Conservation (phyloP, 2,797 vertebrate species). For the Sebastes cheni region DNA sequence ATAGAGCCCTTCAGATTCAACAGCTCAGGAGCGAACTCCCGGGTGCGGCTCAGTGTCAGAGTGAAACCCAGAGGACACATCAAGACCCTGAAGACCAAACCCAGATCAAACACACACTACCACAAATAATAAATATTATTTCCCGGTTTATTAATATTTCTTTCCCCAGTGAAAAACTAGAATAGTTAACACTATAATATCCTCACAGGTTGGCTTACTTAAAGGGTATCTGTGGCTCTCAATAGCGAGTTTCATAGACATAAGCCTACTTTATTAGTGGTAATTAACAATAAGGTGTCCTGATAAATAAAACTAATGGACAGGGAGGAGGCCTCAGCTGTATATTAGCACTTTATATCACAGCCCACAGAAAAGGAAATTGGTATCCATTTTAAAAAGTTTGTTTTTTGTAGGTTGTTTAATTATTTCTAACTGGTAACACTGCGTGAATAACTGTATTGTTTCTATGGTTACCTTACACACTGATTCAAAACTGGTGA, state of each 20-base stretch:
- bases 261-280: not conserved
- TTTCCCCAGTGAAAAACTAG: not conserved
- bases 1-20: conserved; percentile 81
- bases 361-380: not conserved
- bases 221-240: not conserved
- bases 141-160: not conserved
- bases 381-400: not conserved
- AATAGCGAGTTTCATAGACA: not conserved
- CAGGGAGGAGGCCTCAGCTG: not conserved
- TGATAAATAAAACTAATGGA: not conserved
- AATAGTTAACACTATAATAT: not conserved
- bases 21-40: conserved; percentile 70
- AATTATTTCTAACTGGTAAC: not conserved
- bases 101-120: conserved; percentile 28
- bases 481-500: not conserved
- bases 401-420: not conserved
- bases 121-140: conserved; percentile 14
- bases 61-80: conserved; percentile 75
- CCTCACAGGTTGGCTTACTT: not conserved
- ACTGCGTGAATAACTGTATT: not conserved
- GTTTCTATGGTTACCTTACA: not conserved
- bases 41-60: conserved; percentile 78
- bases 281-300: not conserved
- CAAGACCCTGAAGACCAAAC: conserved; percentile 77
- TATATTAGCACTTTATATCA: not conserved